phyloP scores from a whole-genome alignment of 37 sponge, comb jelly and placozoan genomes.

The Tethya wilhelma region DNA sequence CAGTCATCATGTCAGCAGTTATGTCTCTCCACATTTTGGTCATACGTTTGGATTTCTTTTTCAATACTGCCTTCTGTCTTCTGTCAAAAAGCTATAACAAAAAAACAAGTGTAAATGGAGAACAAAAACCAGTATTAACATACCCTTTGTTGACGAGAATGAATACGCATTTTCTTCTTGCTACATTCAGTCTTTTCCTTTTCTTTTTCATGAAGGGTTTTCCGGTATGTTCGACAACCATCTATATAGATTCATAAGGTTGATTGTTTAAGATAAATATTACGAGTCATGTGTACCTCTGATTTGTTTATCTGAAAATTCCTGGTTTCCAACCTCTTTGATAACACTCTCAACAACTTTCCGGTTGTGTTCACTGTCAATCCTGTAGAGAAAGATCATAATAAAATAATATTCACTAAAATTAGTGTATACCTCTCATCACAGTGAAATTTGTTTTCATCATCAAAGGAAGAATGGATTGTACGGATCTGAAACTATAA shows the following conservation, averaged over 20 bases:
- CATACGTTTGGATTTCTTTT: not conserved
- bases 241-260: too few relatives aligned
- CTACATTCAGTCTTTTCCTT: not conserved
- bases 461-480: not conserved
- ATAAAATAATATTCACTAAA: not conserved
- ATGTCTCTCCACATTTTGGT: not conserved
- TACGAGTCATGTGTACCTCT: too few relatives aligned
- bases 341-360: not conserved
- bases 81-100: not conserved
- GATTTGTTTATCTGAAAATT: not conserved
- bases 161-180: not conserved
- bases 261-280: too few relatives aligned
- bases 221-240: too few relatives aligned
- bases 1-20: not conserved
- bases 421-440: not conserved
- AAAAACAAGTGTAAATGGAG: not conserved
- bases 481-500: not conserved
- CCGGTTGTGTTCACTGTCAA: not conserved
- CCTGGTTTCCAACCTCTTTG: not conserved
- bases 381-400: not conserved
- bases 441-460: not conserved
- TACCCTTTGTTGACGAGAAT: not conserved
- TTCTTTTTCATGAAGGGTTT: not conserved
- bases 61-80: not conserved
- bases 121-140: not conserved